Conservation (phyloP, 2,888 invertebrate species). For the Didymodactylos carnosus region DNA sequence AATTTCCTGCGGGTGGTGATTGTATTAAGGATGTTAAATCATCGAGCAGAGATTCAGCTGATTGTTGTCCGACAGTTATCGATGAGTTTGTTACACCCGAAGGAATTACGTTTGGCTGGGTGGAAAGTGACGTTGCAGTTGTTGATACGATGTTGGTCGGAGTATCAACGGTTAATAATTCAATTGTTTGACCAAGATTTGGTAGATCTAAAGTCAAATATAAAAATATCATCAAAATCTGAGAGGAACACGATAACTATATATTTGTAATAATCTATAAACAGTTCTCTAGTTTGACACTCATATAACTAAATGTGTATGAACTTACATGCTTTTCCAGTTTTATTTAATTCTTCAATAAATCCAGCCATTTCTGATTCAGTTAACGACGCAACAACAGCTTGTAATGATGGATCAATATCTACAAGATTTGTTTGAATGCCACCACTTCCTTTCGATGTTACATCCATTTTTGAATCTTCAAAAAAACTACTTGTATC, state of each 20-base stretch:
- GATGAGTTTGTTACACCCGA: neutral
- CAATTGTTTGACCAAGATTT: neutral
- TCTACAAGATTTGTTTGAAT: neutral
- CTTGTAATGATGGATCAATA: neutral
- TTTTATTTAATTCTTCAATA: neutral
- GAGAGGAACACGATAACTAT: neutral
- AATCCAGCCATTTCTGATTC: neutral
- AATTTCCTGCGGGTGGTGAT: neutral
- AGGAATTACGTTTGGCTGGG: neutral
- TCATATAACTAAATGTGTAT: too few species aligned
- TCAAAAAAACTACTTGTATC: too few species aligned
- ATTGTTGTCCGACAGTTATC: neutral
- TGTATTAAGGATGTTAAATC: neutral
- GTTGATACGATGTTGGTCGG: neutral
- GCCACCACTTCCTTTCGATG: neutral
- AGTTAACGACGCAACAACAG: neutral
- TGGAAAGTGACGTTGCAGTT: neutral
- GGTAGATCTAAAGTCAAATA: neutral
- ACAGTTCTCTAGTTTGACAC: too few species aligned
- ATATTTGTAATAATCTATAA: neutral
- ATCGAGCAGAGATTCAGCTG: neutral
- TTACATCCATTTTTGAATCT: neutral
- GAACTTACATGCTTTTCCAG: neutral
- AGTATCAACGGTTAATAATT: neutral
- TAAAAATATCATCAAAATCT: too few species aligned